These are phyloP conservation scores for Pocota personata DNA, from an alignment of 2,888 invertebrate genomes.

Conservation along the genomic window DNA sequence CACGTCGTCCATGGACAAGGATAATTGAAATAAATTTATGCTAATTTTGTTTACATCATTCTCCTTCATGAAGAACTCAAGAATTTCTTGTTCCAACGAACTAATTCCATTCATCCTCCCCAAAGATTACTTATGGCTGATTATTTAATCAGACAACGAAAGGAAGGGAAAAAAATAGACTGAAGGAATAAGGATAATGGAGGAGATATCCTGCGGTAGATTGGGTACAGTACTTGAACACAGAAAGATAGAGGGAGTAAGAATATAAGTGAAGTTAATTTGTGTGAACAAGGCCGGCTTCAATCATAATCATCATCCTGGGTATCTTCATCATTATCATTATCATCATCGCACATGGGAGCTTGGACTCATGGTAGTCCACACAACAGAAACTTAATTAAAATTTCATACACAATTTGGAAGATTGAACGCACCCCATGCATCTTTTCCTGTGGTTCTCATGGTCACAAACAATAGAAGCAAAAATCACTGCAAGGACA, in stretches of 20 bases:
- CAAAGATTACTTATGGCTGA: background rate
- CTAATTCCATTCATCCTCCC: background rate
- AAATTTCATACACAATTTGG: background rate
- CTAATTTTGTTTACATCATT: slow-evolving; percentile 58
- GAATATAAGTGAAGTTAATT: background rate
- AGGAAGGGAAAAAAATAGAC: background rate
- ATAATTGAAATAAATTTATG: slow-evolving; percentile 66
- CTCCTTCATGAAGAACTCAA: background rate
- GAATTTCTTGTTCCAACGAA: background rate
- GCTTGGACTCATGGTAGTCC: background rate
- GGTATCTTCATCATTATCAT: background rate
- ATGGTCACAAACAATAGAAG: background rate
- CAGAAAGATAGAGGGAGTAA: background rate
- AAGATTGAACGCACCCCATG: background rate
- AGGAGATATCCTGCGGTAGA: background rate
- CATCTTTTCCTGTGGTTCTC: background rate
- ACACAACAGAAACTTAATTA: background rate
- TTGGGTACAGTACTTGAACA: background rate
- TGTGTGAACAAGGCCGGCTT: background rate
- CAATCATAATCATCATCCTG: background rate
- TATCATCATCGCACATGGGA: background rate
- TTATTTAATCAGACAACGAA: background rate
- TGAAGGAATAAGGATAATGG: slow-evolving; percentile 1
- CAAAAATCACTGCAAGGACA: background rate
- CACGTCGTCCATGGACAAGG: slow-evolving; percentile 38